Conservation (phyloP, 2,888 invertebrate genomes). For the Panorpa germanica region DNA sequence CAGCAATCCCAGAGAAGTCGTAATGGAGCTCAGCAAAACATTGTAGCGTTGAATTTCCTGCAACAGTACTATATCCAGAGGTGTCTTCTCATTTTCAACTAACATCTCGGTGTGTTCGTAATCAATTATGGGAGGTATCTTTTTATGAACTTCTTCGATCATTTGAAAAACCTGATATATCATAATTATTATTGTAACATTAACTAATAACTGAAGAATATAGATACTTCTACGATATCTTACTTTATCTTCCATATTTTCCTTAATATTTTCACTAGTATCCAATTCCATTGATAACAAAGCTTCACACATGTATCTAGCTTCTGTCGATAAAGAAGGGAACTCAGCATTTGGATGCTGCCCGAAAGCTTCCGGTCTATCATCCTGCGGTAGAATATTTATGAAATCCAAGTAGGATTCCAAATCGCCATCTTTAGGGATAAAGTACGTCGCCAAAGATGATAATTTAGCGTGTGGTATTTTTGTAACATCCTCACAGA, state of each 20-base stretch:
- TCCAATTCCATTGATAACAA: conserved; percentile 61
- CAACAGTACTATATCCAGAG: conserved; percentile 66
- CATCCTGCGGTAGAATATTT: conserved; percentile 52
- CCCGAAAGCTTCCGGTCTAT: conserved; percentile 75
- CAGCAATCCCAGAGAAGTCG: conserved; percentile 38
- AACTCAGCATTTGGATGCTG: conserved; percentile 85
- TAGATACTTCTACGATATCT: too few relatives aligned
- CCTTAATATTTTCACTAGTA: conserved; percentile 29
- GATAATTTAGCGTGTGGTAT: conserved; percentile 54
- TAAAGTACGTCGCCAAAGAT: conserved; percentile 52
- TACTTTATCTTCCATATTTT: too few relatives aligned
- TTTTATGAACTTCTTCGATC: conserved; percentile 48
- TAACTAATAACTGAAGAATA: too few relatives aligned
- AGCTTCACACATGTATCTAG: conserved; percentile 54
- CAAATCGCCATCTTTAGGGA: conserved; percentile 65
- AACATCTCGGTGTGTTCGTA: conserved; percentile 55
- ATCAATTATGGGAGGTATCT: conserved; percentile 56
- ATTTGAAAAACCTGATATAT: conserved; percentile 39
- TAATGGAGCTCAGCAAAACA: conserved; percentile 31
- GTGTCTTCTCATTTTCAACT: conserved; percentile 53
- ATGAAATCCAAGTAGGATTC: conserved; percentile 68
- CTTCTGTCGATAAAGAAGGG: conserved; percentile 65
- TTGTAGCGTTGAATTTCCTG: conserved; percentile 64
- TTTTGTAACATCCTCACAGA: conserved; percentile 49
- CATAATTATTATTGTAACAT: too few relatives aligned